Evolutionary conservation across 2,113 vertebrate genomes (phyloP), one percentile per base, ranked within the genome.

Genomic region (Sinocyclocheilus anshuiensis): DNA sequence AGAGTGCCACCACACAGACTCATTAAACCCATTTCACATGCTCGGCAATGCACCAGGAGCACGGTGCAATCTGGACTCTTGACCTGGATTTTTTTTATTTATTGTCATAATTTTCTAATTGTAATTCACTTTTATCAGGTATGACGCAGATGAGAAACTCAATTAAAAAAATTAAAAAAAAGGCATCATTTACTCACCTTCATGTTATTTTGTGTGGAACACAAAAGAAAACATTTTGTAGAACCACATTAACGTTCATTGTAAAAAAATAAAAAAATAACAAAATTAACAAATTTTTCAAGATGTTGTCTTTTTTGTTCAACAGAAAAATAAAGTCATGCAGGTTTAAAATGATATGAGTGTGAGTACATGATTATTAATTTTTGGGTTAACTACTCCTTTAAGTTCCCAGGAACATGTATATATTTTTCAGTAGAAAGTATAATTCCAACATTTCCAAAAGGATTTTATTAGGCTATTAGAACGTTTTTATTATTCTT

Each of bases 91-190:
- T 61, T 59, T 53, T 50, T 50, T 50, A 84, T 87, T 87, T 84
- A 87, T 89, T 55, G 57, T 36, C 48, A 71, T 77, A 22, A 84
- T 85, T 69, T 86, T 77, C n/a, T 59, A 33, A 33, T 8, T 45
- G 42, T 86, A 48, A 84, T 86, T 76, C 81, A 76, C 80, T 84
- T 71, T 36, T 42, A 85, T 86, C 24, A 50, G 11, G 48, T 50
- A 50, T 50, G 48, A 50, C 12, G 1, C 48, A 50, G 12, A 50
- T 3, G 0, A 50, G 48, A 13, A 50, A 50, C 42, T 45, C 42
- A 50, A 13, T n/a, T n/a, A 13, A 12, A 10, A 10, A 2, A 45
- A 45, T 2, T 0, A 10, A 9, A 12, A 48, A 48, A 48, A 12
- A 48, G 11, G 45, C 45, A 48, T 48, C 2, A 48, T 48, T 48